Evolutionary conservation across 2,888 invertebrate genomes (phyloP).

Genomic region (Orthosia incerta): DNA sequence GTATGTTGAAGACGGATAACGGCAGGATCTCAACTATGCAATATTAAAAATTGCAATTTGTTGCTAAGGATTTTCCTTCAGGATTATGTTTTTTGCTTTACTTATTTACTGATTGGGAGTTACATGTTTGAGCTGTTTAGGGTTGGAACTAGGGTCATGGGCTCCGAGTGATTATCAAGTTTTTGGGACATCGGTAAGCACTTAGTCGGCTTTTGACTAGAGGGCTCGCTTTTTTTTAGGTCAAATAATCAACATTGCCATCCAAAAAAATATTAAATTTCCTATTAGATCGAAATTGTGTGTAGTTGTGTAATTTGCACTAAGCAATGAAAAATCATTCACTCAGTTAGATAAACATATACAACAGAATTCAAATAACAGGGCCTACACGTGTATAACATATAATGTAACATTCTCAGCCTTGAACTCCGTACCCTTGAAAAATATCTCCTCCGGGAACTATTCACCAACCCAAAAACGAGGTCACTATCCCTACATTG

Average conservation of each 20-base stretch:
- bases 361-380: neutral
- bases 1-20: neutral
- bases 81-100: too few species aligned
- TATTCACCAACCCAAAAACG: conserved; percentile 30
- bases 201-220: too few species aligned
- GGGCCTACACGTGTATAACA: conserved; percentile 14
- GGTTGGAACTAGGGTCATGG: too few species aligned
- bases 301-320: neutral
- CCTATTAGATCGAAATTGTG: neutral
- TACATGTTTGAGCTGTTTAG: too few species aligned
- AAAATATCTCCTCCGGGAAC: conserved; percentile 26
- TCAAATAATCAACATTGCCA: too few species aligned
- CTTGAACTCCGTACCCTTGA: conserved; percentile 41
- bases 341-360: neutral
- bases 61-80: neutral
- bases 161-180: too few species aligned
- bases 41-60: neutral
- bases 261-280: too few species aligned
- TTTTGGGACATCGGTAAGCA: too few species aligned
- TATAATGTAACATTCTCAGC: neutral
- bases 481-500: conserved; percentile 45
- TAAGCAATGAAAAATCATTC: neutral
- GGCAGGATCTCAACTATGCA: neutral
- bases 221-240: too few species aligned
- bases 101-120: too few species aligned